Evolutionary conservation across 53 echinoderm and acorn worm species (phyloP), one percentile per base, ranked within the genome.

Genomic region (Henricia sp.): DNA sequence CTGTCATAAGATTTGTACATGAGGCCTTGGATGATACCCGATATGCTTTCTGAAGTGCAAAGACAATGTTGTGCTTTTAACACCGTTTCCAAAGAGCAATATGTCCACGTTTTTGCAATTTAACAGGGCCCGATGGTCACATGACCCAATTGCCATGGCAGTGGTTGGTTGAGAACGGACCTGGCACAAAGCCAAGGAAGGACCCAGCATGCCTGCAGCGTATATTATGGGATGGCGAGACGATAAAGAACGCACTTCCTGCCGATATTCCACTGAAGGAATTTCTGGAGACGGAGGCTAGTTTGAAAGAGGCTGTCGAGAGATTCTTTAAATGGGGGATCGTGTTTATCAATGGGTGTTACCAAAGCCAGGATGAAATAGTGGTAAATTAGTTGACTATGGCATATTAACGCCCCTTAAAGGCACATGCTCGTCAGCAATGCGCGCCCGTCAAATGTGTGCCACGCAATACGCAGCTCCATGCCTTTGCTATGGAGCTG

Each of bases 121-220:
- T 11, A 33, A 6, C 55, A 91, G 92, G 87, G 90, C 87, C 67
- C n/a, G 92, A 95, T 52, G 42, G 71, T 68, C 92, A 92, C 63
- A 37, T 86, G 60, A 87, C 88, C 63, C 60, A 24, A 48, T 90
- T 62, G 24, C 30, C 87, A 33, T 57, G 84, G 67, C 27, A 87
- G 23, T 95, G 95, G 95, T 68, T 95, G 38, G 37, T 23, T n/a
- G 82, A 85, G 32, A 60, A 80, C 52, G 82, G 67, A 25, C 95
- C 92, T 3, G 77, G 87, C 26, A 29, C 19, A 10, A 57, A 29
- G 55, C 40, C 72, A 20, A 58, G 24, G 62, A 30, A 28, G 37
- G 20, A 39, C 0, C 21, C 41, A 9, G 29, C 33, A 4, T 52
- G 34, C 20, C 67, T 54, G 3, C 64, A 77, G 24, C 68, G 36